These are phyloP conservation scores for Bugula neritina DNA, from an alignment of 2,888 invertebrate genomes.

Conservation along the genomic window DNA sequence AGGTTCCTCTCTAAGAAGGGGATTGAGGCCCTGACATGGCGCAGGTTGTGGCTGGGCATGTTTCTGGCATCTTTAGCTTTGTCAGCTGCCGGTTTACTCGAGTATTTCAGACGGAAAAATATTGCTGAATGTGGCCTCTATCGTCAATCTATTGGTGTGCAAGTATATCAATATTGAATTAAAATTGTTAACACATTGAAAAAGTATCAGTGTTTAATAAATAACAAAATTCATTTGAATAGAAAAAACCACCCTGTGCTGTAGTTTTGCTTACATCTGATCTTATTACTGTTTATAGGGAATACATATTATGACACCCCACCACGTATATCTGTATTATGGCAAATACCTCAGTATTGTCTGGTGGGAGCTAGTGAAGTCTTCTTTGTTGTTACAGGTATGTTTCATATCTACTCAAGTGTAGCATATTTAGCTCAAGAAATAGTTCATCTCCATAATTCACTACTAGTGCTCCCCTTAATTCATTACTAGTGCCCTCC, in stretches of 20 bases:
- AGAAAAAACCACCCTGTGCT: too few relatives aligned
- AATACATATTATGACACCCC: constrained; percentile 50
- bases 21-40: background rate
- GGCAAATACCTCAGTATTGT: constrained; percentile 57
- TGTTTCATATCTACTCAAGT: too few relatives aligned
- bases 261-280: too few relatives aligned
- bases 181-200: too few relatives aligned
- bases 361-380: constrained; percentile 56
- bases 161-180: too few relatives aligned
- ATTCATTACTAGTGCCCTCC: too few relatives aligned
- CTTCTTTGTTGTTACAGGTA: constrained; percentile 56
- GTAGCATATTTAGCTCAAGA: too few relatives aligned
- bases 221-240: too few relatives aligned
- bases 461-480: too few relatives aligned
- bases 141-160: constrained; percentile 20
- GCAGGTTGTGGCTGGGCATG: constrained; percentile 49
- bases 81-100: constrained; percentile 53
- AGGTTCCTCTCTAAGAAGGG: background rate
- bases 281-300: constrained; percentile 42
- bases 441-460: background rate
- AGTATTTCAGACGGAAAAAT: constrained; percentile 45
- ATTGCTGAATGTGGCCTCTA: constrained; percentile 13
- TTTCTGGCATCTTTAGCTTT: constrained; percentile 52
- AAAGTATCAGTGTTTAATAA: too few relatives aligned
- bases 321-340: constrained; percentile 54